Conservation (phyloP, 37 sponge, comb jelly and placozoan genomes). For the Chondrosia reniformis region DNA sequence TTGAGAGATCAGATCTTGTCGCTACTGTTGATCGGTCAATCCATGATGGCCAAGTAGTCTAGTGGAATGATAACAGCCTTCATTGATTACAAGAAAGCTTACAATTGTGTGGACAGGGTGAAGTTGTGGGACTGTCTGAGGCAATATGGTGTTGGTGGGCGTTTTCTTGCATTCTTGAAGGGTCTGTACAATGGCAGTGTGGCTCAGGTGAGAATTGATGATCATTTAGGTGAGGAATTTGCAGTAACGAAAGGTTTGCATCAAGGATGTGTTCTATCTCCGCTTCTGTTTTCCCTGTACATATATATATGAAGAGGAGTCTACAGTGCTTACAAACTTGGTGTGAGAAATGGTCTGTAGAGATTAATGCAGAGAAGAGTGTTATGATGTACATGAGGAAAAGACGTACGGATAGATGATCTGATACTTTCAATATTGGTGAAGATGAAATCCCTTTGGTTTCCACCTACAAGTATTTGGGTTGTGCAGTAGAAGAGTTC, state of each 20-base stretch:
- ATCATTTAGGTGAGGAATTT: not conserved
- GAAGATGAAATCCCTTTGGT: not conserved
- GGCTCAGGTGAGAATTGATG: not conserved
- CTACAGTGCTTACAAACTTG: conserved; percentile 10
- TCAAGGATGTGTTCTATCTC: not conserved
- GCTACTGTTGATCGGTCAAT: too few species aligned
- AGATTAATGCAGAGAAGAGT: conserved; percentile 3
- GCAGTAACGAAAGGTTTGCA: not conserved
- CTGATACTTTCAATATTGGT: not conserved
- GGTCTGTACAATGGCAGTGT: not conserved
- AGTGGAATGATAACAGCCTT: not conserved
- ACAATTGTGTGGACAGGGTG: not conserved
- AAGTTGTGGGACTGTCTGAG: not conserved
- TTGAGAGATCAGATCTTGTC: not conserved
- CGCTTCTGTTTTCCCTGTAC: not conserved
- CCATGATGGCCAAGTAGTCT: too few species aligned
- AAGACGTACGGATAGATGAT: not conserved
- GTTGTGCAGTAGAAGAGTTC: conserved; percentile 18
- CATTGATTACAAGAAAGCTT: too few species aligned
- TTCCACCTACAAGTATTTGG: conserved; percentile 17
- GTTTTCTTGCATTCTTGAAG: not conserved
- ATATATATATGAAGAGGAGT: not conserved
- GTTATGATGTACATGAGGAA: conserved; percentile 25
- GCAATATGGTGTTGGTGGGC: not conserved
- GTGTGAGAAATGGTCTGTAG: conserved; percentile 15